Percentiles rank a stretch among this genome's conserved stretches.
These are phyloP conservation scores for Coracopsis vasa DNA, from an alignment of 2,113 vertebrate species.

Conservation along the genomic window DNA sequence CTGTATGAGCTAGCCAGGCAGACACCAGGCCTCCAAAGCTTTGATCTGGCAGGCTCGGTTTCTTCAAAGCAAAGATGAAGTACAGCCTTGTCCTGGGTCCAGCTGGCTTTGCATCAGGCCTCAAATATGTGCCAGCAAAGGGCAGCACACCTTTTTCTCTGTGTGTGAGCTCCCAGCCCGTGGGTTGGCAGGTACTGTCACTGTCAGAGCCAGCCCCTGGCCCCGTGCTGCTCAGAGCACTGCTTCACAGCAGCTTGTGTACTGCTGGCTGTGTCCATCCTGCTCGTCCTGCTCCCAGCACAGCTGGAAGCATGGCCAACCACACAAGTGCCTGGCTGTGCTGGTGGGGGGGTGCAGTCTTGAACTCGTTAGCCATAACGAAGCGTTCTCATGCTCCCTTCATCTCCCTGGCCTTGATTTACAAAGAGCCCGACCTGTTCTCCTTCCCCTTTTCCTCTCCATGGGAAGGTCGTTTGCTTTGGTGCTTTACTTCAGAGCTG, in stretches of 20 bases:
- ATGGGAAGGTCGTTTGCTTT: background rate
- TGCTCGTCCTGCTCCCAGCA: background rate
- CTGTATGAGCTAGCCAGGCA: background rate
- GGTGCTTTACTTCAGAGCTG: background rate
- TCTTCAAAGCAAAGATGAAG: slow-evolving; percentile 18
- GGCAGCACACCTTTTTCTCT: background rate
- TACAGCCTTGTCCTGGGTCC: background rate
- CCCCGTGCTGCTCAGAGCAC: fast-evolving
- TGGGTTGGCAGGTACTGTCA: background rate
- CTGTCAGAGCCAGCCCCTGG: background rate
- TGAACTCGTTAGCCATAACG: background rate
- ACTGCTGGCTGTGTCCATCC: background rate
- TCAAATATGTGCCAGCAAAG: background rate
- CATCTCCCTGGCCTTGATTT: slow-evolving; percentile 30
- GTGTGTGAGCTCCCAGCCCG: background rate
- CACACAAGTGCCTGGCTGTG: background rate
- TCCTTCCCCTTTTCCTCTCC: background rate
- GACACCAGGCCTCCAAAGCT: background rate
- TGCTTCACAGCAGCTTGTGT: fast-evolving
- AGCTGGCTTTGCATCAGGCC: background rate
- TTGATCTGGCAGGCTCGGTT: background rate
- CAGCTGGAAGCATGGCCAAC: background rate
- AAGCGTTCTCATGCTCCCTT: background rate
- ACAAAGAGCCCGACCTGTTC: background rate
- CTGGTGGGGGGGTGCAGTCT: background rate